Percentiles rank a stretch among this genome's conserved stretches.
Evolutionary conservation across 2,113 vertebrate species (phyloP).

Genomic region (Dendrocopos noguchii): DNA sequence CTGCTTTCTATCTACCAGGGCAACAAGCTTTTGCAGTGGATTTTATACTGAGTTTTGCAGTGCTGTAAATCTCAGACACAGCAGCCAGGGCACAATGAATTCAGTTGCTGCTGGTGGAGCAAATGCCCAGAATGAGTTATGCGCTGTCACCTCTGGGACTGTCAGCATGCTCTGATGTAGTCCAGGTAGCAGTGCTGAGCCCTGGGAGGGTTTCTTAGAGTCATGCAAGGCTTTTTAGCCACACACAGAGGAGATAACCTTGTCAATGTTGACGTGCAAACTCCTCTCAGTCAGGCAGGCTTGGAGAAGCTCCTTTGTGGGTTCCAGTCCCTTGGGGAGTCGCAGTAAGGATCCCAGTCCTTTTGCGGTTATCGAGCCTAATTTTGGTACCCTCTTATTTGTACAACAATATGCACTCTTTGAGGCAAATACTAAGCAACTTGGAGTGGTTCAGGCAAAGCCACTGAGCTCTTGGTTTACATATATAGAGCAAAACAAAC

Average conservation of each 20-base stretch:
- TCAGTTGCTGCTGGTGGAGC: background rate
- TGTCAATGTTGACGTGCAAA: background rate
- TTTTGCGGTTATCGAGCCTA: background rate
- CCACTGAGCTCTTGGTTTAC: background rate
- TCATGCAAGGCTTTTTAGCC: background rate
- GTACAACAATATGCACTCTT: accelerated
- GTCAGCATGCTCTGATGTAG: background rate
- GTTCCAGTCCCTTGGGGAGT: background rate
- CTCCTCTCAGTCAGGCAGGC: background rate
- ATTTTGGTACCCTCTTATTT: background rate
- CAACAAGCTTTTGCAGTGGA: background rate
- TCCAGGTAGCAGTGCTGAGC: background rate
- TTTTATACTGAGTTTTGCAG: background rate
- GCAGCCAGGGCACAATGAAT: background rate
- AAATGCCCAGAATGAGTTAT: background rate
- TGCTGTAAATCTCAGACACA: background rate
- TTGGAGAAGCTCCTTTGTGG: background rate
- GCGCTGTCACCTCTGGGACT: background rate
- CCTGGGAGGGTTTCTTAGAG: background rate
- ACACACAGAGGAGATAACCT: background rate
- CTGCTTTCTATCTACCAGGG: background rate
- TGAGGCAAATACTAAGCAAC: background rate
- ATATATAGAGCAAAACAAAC: background rate
- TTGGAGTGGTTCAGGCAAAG: background rate
- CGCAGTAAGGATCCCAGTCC: background rate